These are phyloP conservation scores for Cephus nigrinus DNA, from an alignment of 2,888 invertebrate genomes.

Conservation along the genomic window DNA sequence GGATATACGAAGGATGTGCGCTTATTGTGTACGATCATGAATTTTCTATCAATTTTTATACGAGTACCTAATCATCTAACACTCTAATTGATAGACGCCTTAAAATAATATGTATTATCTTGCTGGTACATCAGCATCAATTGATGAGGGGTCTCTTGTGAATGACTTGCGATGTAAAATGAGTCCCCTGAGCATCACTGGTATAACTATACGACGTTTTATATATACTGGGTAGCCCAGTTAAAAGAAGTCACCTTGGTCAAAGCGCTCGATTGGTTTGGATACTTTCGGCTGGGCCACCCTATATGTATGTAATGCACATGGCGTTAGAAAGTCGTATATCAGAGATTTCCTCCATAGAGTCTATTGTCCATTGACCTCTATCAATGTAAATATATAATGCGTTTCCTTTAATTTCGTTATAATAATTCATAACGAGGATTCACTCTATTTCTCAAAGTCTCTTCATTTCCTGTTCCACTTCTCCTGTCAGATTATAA, in stretches of 20 bases:
- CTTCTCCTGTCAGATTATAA: neutral
- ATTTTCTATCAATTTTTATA: neutral
- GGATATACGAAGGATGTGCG: neutral
- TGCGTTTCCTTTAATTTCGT: neutral
- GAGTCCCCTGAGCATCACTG: neutral
- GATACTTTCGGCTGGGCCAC: neutral
- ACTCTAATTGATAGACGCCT: neutral
- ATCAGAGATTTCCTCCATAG: slow-evolving; percentile 43
- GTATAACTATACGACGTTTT: neutral
- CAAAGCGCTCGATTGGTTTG: too few relatives aligned
- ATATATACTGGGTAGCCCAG: neutral
- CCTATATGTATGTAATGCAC: neutral
- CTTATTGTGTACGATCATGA: neutral
- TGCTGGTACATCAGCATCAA: neutral
- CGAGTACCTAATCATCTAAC: neutral
- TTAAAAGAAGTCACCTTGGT: neutral
- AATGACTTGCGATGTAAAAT: neutral
- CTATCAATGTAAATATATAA: neutral
- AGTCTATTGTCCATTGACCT: neutral
- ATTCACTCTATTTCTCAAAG: neutral
- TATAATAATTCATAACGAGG: neutral
- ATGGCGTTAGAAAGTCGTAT: slow-evolving; percentile 49
- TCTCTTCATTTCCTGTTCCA: neutral
- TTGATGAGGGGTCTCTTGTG: neutral
- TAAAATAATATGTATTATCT: neutral